Evolutionary conservation across 2,888 invertebrate genomes (phyloP).

Genomic region (Phytoseiulus persimilis): DNA sequence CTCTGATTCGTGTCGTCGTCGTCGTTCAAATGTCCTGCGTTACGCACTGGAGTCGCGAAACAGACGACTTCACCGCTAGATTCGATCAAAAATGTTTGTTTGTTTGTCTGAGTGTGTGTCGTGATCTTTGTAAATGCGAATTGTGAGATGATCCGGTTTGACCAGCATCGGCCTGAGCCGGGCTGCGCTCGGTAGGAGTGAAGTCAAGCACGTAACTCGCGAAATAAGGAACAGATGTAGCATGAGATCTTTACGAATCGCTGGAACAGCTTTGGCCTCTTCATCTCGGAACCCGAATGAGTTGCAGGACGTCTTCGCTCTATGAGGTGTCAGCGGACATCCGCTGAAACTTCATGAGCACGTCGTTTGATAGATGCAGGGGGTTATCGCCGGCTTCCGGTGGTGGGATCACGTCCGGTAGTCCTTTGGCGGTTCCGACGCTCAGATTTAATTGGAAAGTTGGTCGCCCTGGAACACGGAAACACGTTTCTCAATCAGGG

Average conservation of each 20-base stretch:
- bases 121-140: neutral
- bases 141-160: neutral
- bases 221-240: neutral
- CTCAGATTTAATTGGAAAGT: constrained; percentile 26
- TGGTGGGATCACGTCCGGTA: constrained; percentile 24
- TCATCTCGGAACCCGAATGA: neutral
- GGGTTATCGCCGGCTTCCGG: constrained; percentile 15
- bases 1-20: no score
- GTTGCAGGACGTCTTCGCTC: neutral
- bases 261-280: neutral
- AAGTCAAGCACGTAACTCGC: neutral
- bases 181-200: neutral
- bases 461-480: constrained; percentile 13
- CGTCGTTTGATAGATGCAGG: constrained; percentile 31
- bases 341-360: constrained; percentile 38
- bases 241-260: neutral
- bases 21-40: no score
- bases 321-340: constrained; percentile 33
- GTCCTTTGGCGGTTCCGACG: constrained; percentile 16
- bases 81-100: neutral
- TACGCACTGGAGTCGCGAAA: no score
- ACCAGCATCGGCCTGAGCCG: neutral
- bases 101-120: neutral
- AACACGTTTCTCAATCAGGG: neutral
- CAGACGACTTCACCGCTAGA: no score